Percentiles rank a stretch among this genome's conserved stretches.
Evolutionary conservation across 1,140 invertebrate species (phyloP).

Genomic region (Chymomyza costata): DNA sequence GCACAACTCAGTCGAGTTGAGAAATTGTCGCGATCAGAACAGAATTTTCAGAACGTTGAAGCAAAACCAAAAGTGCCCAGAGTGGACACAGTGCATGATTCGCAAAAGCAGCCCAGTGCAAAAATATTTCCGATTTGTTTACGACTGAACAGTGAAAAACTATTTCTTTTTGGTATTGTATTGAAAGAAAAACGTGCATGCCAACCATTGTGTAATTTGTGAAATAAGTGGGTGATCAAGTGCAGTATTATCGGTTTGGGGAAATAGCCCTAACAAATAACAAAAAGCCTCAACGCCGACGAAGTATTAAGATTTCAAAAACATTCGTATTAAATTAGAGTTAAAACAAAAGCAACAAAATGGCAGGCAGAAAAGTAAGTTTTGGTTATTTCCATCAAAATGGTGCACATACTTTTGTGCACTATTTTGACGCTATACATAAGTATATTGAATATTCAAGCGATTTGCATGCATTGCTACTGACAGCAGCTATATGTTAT

Average conservation of each 20-base stretch:
- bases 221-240: constrained; percentile 37
- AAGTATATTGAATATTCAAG: too few species aligned
- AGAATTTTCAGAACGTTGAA: constrained; percentile 21
- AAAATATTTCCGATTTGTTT: constrained; percentile 45
- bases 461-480: constrained; percentile 2
- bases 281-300: background rate
- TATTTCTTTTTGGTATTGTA: constrained; percentile 11
- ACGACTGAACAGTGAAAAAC: constrained; percentile 21
- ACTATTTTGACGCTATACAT: constrained; percentile 36
- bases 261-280: too few species aligned
- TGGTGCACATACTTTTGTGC: constrained; percentile 8
- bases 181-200: constrained; percentile 39
- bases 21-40: constrained; percentile 63
- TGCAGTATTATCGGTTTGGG: constrained; percentile 37
- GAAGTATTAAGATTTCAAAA: background rate
- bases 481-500: too few species aligned
- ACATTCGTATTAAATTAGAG: too few species aligned
- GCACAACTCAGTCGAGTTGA: constrained; percentile 63
- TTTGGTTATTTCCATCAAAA: too few species aligned
- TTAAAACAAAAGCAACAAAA: too few species aligned
- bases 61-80: constrained; percentile 20
- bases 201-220: constrained; percentile 46
- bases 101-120: constrained; percentile 24
- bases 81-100: constrained; percentile 31
- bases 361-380: too few species aligned